Conservation (phyloP, 2,113 vertebrate genomes). For the Anoplopoma fimbria region DNA sequence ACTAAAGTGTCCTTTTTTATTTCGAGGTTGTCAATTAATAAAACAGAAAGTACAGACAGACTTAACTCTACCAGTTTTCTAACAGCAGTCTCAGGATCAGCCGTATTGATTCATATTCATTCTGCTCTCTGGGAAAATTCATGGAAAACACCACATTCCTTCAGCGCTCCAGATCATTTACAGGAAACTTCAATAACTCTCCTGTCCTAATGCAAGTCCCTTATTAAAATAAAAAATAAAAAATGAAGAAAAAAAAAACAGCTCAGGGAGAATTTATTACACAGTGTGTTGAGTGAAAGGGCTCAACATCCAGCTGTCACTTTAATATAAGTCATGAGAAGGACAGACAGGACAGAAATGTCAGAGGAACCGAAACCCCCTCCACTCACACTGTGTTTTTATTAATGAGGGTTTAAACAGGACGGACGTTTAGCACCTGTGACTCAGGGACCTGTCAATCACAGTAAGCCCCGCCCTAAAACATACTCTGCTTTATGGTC, state of each 20-base stretch:
- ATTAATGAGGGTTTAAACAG: background rate
- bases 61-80: no score
- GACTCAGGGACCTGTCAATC: no score
- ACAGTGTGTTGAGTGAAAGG: slow-evolving; percentile 45
- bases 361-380: background rate
- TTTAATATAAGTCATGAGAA: slow-evolving; percentile 19
- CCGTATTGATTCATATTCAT: slow-evolving; percentile 4
- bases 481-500: no score
- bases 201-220: slow-evolving; percentile 32
- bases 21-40: background rate
- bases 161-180: slow-evolving; percentile 43
- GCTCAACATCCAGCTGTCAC: slow-evolving; percentile 61
- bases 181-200: slow-evolving; percentile 43
- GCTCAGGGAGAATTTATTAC: slow-evolving; percentile 35
- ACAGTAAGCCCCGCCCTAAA: no score
- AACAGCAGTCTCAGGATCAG: background rate
- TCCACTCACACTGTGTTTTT: background rate
- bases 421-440: background rate
- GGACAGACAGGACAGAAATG: background rate
- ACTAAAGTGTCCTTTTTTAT: background rate
- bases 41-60: background rate
- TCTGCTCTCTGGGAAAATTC: slow-evolving; percentile 18
- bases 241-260: background rate
- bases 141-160: slow-evolving; percentile 56
- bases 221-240: background rate